phyloP scores from a whole-genome alignment of 2,113 vertebrate species.

The Triplophysa rosa region DNA sequence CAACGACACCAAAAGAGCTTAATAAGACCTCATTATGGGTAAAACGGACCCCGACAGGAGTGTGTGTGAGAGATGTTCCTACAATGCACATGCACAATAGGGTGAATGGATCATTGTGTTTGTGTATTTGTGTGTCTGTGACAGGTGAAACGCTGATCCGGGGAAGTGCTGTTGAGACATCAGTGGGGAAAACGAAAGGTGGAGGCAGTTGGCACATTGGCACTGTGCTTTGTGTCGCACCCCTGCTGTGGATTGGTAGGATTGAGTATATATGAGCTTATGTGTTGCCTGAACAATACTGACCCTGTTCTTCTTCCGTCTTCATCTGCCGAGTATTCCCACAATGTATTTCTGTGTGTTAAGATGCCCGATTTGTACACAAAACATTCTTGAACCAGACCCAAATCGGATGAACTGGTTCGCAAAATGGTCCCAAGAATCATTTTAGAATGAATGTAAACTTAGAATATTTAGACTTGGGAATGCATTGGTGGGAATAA shows the following conservation, averaged over 20 bases:
- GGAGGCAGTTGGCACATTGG: conserved; percentile 14
- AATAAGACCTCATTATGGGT: conserved; percentile 71
- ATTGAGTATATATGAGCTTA: conserved; percentile 18
- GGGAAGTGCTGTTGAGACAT: conserved; percentile 64
- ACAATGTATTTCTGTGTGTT: not conserved
- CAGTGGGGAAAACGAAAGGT: conserved; percentile 1
- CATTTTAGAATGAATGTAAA: no score
- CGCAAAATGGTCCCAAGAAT: not conserved
- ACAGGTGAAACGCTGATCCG: conserved; percentile 71
- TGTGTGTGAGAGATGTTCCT: conserved; percentile 59
- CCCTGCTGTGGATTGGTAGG: conserved; percentile 4
- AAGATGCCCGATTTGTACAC: no score
- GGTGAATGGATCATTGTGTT: conserved; percentile 67
- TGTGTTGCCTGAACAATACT: conserved; percentile 24
- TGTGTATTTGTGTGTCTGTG: conserved; percentile 60
- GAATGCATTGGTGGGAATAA: no score
- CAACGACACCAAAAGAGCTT: conserved; percentile 67
- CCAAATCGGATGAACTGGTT: not conserved
- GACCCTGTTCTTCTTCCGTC: conserved; percentile 30
- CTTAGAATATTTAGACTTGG: no score
- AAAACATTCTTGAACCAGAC: not conserved
- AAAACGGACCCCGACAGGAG: conserved; percentile 31
- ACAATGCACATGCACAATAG: conserved; percentile 72
- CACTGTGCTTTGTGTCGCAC: conserved; percentile 5
- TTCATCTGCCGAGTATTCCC: not conserved